Base-by-base conservation (phyloP, 2,113 vertebrate genomes). In the Nansenia antarctica region DNA sequence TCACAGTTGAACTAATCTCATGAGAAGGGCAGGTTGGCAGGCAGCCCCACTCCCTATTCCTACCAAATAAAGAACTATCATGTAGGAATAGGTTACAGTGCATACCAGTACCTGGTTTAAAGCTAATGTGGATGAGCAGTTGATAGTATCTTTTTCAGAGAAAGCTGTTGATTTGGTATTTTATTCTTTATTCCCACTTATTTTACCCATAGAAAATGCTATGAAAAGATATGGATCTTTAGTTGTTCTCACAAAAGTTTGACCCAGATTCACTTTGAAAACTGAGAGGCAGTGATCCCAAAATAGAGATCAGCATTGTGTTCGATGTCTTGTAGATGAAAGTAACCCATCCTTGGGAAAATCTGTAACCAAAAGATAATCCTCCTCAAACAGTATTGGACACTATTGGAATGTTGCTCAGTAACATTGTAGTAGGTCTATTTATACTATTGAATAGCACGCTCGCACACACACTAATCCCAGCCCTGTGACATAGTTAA, bases 311-410 rank as follows among this genome's bases (percentile, higher is more conserved):
- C 64, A 74, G 66, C 64, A 78, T 82, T 64, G 69, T 84, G 45
- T n/a, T 83, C 79, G 71, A 85, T 87, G 72, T 31, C 86, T 83
- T 76, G 87, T 86, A 62, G 74, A 85, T 83, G 74, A n/a, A n/a
- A n/a, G n/a, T n/a, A n/a, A n/a, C n/a, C n/a, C n/a, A n/a, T n/a
- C n/a, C n/a, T n/a, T n/a, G n/a, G n/a, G n/a, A n/a, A n/a, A n/a
- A n/a, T n/a, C n/a, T n/a, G n/a, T n/a, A n/a, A n/a, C n/a, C n/a
- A n/a, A n/a, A n/a, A n/a, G n/a, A n/a, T n/a, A n/a, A n/a, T n/a
- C n/a, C n/a, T n/a, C n/a, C n/a, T n/a, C n/a, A n/a, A n/a, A n/a
- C n/a, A n/a, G n/a, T n/a, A n/a, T n/a, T n/a, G n/a, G n/a, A n/a
- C n/a, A n/a, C n/a, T n/a, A n/a, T n/a, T n/a, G n/a, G n/a, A n/a